Evolutionary conservation across 2,113 vertebrate species (phyloP).

Genomic region (Baryphthengus martii): DNA sequence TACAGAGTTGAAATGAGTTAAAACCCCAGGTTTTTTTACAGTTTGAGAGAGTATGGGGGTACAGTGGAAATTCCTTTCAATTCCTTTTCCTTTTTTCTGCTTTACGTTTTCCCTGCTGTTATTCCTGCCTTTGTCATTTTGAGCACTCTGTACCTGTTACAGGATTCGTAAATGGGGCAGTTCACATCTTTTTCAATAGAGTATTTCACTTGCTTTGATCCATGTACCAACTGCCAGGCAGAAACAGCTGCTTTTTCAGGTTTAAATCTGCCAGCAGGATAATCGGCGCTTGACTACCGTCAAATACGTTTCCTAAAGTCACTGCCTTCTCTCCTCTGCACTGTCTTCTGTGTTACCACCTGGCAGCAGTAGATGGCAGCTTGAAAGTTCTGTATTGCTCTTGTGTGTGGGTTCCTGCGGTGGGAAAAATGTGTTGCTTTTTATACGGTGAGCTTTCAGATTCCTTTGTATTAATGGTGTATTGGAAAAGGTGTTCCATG

Average conservation of each 20-base stretch:
- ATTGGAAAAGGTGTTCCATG: background rate
- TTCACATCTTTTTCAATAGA: background rate
- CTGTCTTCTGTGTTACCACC: background rate
- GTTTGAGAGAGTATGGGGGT: background rate
- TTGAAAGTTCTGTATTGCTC: background rate
- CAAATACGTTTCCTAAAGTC: background rate
- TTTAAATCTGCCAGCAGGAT: background rate
- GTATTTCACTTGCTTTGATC: background rate
- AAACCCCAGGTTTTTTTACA: background rate
- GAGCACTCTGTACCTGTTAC: background rate
- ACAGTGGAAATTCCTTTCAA: background rate
- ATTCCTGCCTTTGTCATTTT: background rate
- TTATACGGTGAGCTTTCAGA: background rate
- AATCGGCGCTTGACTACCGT: background rate
- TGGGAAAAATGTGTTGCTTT: background rate
- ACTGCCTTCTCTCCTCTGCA: background rate
- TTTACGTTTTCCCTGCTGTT: background rate
- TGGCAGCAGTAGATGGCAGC: conserved; percentile 27
- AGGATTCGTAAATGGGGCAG: background rate
- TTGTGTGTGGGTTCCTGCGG: background rate
- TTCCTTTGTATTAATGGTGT: background rate
- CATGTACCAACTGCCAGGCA: background rate
- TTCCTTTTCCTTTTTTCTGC: background rate
- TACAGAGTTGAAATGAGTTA: background rate
- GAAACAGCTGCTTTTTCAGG: background rate